phyloP scores from a whole-genome alignment of 1,140 invertebrate genomes.

The Drosophila arizonae region DNA sequence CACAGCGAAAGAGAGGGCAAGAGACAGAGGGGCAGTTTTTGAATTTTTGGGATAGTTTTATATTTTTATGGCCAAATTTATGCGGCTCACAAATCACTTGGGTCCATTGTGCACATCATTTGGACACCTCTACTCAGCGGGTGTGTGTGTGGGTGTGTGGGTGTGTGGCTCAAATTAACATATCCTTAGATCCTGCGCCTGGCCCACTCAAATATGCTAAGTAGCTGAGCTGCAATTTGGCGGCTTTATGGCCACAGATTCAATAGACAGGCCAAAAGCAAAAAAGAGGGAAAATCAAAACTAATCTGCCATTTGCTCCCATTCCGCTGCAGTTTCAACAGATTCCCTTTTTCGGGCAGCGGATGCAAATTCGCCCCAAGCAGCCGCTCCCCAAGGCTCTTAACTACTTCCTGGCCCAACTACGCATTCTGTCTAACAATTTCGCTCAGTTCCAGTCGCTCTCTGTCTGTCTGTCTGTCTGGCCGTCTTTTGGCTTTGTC shows the following conservation, averaged over 20 bases:
- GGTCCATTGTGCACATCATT: slow-evolving; percentile 74
- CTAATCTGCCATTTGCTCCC: slow-evolving; percentile 75
- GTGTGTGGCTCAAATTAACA: slow-evolving; percentile 66
- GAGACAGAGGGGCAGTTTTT: background rate
- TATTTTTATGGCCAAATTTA: slow-evolving; percentile 69
- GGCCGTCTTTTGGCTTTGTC: slow-evolving; percentile 10
- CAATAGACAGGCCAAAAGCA: slow-evolving; percentile 50
- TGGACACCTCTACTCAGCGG: slow-evolving; percentile 42
- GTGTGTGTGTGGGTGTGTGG: slow-evolving; percentile 42
- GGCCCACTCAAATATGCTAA: slow-evolving; percentile 78
- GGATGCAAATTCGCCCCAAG: slow-evolving; percentile 64
- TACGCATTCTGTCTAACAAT: slow-evolving; percentile 71
- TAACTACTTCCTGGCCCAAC: slow-evolving; percentile 67
- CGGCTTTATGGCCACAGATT: slow-evolving; percentile 73
- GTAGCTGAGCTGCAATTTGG: slow-evolving; percentile 76
- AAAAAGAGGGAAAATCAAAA: slow-evolving; percentile 59
- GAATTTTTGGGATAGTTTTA: slow-evolving; percentile 17
- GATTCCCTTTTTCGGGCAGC: background rate
- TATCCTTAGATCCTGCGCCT: slow-evolving; percentile 69
- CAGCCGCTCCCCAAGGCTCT: slow-evolving; percentile 24
- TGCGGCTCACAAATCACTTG: slow-evolving; percentile 74
- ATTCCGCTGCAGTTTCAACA: slow-evolving; percentile 1
- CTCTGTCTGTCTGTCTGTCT: slow-evolving; percentile 29
- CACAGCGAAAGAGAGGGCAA: background rate
- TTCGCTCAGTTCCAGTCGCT: slow-evolving; percentile 29